Evolutionary conservation across 2,113 vertebrate species (phyloP).

Genomic region (Melanostigma gelatinosum): DNA sequence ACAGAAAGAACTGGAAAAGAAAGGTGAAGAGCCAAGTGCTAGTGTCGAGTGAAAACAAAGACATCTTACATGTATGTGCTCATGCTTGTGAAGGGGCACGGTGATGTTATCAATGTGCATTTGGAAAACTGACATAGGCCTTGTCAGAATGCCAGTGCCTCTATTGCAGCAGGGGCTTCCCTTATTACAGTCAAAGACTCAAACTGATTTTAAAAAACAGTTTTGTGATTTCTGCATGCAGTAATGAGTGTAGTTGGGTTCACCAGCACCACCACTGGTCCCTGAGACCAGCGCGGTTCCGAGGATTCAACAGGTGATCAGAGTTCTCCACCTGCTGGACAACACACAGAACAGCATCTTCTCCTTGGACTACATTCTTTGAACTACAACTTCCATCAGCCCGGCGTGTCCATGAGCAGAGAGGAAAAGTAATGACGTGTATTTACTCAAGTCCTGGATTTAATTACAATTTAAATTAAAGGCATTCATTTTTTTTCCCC

Average conservation of each 20-base stretch:
- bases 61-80: background rate
- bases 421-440: background rate
- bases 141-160: background rate
- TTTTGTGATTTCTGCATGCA: background rate
- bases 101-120: background rate
- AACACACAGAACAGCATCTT: slow-evolving; percentile 27
- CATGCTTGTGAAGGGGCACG: background rate
- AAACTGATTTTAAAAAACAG: background rate
- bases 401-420: background rate
- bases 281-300: background rate
- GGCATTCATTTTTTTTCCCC: too few relatives aligned
- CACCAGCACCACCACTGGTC: too few relatives aligned
- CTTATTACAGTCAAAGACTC: background rate
- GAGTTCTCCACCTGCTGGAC: slow-evolving; percentile 72
- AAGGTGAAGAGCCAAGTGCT: background rate
- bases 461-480: background rate
- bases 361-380: background rate
- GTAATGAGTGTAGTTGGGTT: background rate
- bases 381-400: slow-evolving; percentile 4
- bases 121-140: background rate
- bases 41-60: background rate
- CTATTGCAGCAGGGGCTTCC: background rate
- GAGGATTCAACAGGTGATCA: slow-evolving; percentile 56
- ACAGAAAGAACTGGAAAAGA: slow-evolving; percentile 4
- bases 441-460: background rate